Percentiles rank a stretch among this genome's conserved stretches.
phyloP scores from a whole-genome alignment of 2,888 invertebrate species.

The Ophioninae sp. region DNA sequence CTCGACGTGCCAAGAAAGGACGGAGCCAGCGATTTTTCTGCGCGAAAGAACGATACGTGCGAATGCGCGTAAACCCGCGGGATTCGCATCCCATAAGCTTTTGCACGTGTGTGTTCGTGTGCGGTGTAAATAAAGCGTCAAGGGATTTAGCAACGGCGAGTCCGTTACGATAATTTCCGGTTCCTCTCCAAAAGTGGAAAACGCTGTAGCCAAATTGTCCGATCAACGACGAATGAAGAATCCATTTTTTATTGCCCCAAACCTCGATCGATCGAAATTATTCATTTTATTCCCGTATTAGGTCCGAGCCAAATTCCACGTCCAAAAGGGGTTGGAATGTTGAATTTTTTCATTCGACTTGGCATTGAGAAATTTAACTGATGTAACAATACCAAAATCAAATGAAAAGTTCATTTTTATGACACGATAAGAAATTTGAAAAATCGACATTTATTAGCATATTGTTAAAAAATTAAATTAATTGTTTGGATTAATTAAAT shows the following conservation, averaged over 20 bases:
- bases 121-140: constrained; percentile 20
- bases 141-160: constrained; percentile 45
- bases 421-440: no score
- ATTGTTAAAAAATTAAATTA: no score
- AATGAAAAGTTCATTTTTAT: no score
- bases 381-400: no score
- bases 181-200: constrained; percentile 15
- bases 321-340: neutral
- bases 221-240: neutral
- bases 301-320: neutral
- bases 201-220: neutral
- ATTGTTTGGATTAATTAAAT: no score
- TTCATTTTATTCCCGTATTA: neutral
- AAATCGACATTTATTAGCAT: no score
- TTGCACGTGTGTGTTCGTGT: neutral
- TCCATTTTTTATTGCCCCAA: neutral
- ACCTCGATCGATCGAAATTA: neutral
- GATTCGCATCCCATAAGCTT: constrained; percentile 50
- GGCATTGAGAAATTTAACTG: no score
- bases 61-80: neutral
- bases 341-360: neutral
- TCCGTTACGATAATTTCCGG: constrained; percentile 50
- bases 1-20: constrained; percentile 55
- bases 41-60: constrained; percentile 35
- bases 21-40: constrained; percentile 52